Base-by-base conservation (phyloP, 2,888 invertebrate species). In the Ophioninae sp. region DNA sequence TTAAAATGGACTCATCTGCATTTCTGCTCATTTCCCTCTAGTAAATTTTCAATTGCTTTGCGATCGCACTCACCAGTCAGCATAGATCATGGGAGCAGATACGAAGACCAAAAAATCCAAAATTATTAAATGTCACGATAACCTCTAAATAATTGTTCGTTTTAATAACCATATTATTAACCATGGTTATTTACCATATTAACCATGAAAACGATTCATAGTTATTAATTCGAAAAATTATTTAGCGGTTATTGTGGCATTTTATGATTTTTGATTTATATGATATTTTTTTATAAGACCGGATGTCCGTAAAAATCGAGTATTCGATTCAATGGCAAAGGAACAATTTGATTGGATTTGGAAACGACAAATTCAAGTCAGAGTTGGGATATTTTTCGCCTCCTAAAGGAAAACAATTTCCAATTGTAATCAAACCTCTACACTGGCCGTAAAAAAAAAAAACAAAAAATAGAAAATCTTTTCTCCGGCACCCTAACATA, bases 401-500 rank as follows among this genome's bases (percentile, higher is more conserved):
- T 30, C 30, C 30, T 30, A 30, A 30, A 30, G 30, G 30, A 30
- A 30, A 30, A 3, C 30, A 30, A 30, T 30, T 30, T 30, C 30
- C 30, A 30, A 30, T 30, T 30, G 30, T 30, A 30, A 30, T 30
- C 30, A 30, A 30, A 30, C 30, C 30, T 30, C 30, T 30, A 30
- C 30, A 30, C 30, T 3, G 30, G 30, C 30, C 30, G 30, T 30
- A 30, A 30, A 30, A 30, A 30, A 51, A 51, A 51, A 51, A 30
- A 30, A 30, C 13, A 51, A 51, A 51, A 51, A 51, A 51, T 51
- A 2, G 17, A 51, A 51, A 17, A 17, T 10, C 51, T 80, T 80
- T 71, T 67, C 72, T 61, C 30, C 56, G 22, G 63, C 75, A 71
- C 82, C 73, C 83, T 84, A 68, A 80, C 63, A 69, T 64, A 56